These are phyloP conservation scores for Euclidia mi DNA, from an alignment of 2,888 invertebrate genomes.

Conservation along the genomic window DNA sequence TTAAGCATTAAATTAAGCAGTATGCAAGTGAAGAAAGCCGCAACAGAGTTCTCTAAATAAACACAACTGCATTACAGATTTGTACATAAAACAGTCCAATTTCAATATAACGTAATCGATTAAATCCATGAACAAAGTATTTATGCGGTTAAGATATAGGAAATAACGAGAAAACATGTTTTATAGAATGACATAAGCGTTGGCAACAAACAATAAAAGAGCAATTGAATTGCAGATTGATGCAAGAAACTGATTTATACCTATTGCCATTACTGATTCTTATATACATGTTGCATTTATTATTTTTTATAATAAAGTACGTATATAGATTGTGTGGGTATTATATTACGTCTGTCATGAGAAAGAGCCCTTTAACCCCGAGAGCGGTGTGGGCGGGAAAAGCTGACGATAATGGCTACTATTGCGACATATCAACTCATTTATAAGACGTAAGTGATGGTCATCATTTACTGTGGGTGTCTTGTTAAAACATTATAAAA, in stretches of 20 bases:
- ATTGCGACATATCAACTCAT: constrained; percentile 29
- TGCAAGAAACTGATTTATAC: constrained; percentile 20
- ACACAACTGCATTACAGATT: too few relatives aligned
- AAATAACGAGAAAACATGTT: constrained; percentile 19
- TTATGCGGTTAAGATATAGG: constrained; percentile 1
- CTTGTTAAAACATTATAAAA: constrained; percentile 14
- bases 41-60: too few relatives aligned
- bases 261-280: constrained; percentile 19
- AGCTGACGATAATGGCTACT: constrained; percentile 33
- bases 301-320: constrained; percentile 19
- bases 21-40: too few relatives aligned
- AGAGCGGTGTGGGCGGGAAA: constrained; percentile 42
- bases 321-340: constrained; percentile 30
- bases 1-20: too few relatives aligned
- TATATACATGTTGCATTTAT: constrained; percentile 8
- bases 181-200: constrained; percentile 17
- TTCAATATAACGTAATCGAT: constrained; percentile 9
- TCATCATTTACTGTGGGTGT: constrained; percentile 15
- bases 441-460: constrained; percentile 13
- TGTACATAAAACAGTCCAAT: too few relatives aligned
- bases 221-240: constrained; percentile 45
- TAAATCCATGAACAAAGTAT: constrained; percentile 1
- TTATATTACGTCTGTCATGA: constrained; percentile 1
- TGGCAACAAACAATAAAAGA: constrained; percentile 29
- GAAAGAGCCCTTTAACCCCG: constrained; percentile 25